Evolutionary conservation across 2,888 invertebrate species (phyloP).

Genomic region (Muschampia plurimacula): DNA sequence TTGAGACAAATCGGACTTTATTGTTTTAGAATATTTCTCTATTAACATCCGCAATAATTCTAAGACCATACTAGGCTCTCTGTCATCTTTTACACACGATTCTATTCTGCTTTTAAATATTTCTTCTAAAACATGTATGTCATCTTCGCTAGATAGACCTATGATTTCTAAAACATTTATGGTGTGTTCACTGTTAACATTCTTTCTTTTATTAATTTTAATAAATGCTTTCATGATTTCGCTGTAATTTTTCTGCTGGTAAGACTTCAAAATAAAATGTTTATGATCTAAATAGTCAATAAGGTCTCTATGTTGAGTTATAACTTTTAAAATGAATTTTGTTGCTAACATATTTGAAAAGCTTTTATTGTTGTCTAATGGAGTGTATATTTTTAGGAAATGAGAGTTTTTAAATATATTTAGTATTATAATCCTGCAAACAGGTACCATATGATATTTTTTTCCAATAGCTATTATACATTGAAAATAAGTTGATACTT

Average conservation of each 20-base stretch:
- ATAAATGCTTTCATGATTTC: conserved; percentile 76
- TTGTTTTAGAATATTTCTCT: conserved; percentile 72
- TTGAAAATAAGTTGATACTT: conserved; percentile 63
- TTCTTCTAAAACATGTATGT: conserved; percentile 70
- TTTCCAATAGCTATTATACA: conserved; percentile 64
- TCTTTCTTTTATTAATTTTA: conserved; percentile 74
- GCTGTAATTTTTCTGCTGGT: conserved; percentile 82
- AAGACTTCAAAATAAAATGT: conserved; percentile 74
- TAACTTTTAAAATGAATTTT: conserved; percentile 65
- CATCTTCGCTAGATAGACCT: conserved; percentile 71
- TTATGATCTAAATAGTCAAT: conserved; percentile 64
- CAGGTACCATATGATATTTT: conserved; percentile 62
- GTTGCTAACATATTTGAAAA: conserved; percentile 63
- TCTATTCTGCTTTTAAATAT: conserved; percentile 64
- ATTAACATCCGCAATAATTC: conserved; percentile 79
- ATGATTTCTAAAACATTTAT: conserved; percentile 72
- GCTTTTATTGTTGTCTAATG: conserved; percentile 64
- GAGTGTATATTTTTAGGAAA: conserved; percentile 69
- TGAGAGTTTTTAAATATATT: conserved; percentile 72
- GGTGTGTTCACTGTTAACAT: conserved; percentile 65
- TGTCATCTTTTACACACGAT: conserved; percentile 75
- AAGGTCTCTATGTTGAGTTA: conserved; percentile 61
- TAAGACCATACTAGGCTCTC: conserved; percentile 79
- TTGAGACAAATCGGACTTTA: conserved; percentile 61
- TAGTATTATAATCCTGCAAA: conserved; percentile 63